Conservation (phyloP, 2,797 vertebrate species). For the Okamejei kenojei region DNA sequence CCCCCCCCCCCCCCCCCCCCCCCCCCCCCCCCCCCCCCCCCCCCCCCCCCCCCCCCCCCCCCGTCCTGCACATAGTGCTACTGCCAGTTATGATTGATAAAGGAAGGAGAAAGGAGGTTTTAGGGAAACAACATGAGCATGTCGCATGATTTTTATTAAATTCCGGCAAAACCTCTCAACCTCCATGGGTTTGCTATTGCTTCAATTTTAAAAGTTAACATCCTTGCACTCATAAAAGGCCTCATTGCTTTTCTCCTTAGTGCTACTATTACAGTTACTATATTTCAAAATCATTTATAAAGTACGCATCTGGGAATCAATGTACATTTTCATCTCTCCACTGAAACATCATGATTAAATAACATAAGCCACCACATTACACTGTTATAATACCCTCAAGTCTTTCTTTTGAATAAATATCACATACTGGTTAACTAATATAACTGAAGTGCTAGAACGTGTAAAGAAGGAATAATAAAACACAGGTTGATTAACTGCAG, state of each 20-base stretch:
- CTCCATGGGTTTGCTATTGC: background rate
- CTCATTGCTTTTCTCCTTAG: background rate
- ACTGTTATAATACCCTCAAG: background rate
- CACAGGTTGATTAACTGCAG: background rate
- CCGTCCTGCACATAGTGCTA: background rate
- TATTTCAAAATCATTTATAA: background rate
- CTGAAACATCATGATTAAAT: background rate
- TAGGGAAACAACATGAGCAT: background rate
- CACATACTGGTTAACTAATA: background rate
- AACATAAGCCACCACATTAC: background rate
- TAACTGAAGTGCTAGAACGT: background rate
- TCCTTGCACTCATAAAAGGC: background rate
- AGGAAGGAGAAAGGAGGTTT: background rate
- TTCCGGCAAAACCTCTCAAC: background rate
- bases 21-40: too few species aligned
- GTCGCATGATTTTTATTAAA: background rate
- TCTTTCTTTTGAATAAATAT: background rate
- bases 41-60: too few species aligned
- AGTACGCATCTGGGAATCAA: background rate
- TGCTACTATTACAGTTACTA: background rate
- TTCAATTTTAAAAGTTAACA: background rate
- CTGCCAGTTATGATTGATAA: background rate
- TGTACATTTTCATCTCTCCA: background rate
- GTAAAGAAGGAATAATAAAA: background rate
- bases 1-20: too few species aligned